Evolutionary conservation across 1,140 invertebrate genomes (phyloP), one percentile per base, ranked within the genome.

Genomic region (Pseudomyrmex gracilis): DNA sequence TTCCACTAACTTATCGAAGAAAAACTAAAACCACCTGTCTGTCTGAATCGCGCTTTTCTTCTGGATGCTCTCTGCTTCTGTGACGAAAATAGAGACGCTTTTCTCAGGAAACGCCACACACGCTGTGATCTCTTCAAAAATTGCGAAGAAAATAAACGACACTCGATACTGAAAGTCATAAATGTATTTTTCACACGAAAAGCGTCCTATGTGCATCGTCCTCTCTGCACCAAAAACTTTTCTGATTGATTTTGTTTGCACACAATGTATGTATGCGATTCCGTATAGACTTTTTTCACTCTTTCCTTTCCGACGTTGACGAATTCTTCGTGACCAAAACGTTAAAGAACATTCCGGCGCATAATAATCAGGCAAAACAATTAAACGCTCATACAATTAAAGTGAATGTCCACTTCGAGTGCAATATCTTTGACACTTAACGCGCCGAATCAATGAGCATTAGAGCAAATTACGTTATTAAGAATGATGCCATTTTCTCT

Each of bases 181-280:
- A 63, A 8, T 58, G 43, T 70, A 60, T 13, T 47, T 80, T 43
- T 57, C 5, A 20, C 53, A 57, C n/a, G 10, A 71, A 71, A 49
- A 71, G 2, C 24, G 24, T 64, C 20, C 53, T 80, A 61, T 67
- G 15, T 78, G 7, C 12, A 13, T 78, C 43, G 64, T n/a, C 7
- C 15, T 78, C 63, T 55, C 34, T 7, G 34, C 34, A 12, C 15
- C 47, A 2, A 34, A 58, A 12, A 71, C 9, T 58, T 68, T 45
- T 78, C 70, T 17, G 47, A 70, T 58, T 60, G 5, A 51, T 83
- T 84, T 87, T 20, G 73, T 78, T 85, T 87, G 34, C 82, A 86
- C 57, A 74, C 10, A 34, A 49, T n/a, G 49, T 51, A 10, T 7
- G 49, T 51, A 74, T 85, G 64, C 78, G 15, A 85, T 73, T 87